A percentile compares a stretch with the other conserved stretches of the same genome.
phyloP scores from a whole-genome alignment of 1,140 invertebrate species.

The Bombus difficillimus region DNA sequence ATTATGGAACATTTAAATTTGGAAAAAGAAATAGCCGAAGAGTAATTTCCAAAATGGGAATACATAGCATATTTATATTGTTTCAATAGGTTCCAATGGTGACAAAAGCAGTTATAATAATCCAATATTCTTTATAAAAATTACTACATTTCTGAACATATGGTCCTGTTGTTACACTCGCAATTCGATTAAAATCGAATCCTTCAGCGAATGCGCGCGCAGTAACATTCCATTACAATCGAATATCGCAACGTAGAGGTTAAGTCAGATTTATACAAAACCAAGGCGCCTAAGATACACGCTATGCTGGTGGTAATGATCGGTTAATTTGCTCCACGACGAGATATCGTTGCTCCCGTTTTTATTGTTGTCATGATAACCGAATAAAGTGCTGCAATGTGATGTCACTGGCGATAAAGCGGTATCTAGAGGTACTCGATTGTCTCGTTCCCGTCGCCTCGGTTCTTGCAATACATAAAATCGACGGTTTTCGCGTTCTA shows the following conservation, averaged over 20 bases:
- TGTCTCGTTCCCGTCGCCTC: neutral
- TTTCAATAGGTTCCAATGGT: too few species aligned
- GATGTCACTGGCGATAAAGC: constrained; percentile 45
- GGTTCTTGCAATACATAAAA: neutral
- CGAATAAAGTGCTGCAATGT: constrained; percentile 36
- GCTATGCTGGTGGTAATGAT: neutral
- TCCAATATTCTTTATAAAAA: too few species aligned
- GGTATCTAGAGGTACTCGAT: constrained; percentile 38
- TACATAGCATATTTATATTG: too few species aligned
- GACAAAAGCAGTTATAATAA: too few species aligned
- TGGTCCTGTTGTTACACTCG: too few species aligned
- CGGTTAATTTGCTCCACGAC: constrained; percentile 36
- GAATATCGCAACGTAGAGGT: neutral
- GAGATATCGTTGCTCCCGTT: constrained; percentile 53
- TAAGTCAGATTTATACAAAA: neutral
- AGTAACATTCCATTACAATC: neutral
- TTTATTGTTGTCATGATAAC: constrained; percentile 44
- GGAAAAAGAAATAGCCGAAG: too few species aligned
- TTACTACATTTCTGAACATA: too few species aligned
- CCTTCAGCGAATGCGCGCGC: too few species aligned
- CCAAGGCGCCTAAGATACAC: neutral
- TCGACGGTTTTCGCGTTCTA: neutral
- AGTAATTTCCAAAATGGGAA: too few species aligned
- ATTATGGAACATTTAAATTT: too few species aligned
- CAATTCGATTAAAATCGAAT: too few species aligned